A percentile compares a stretch with the other conserved stretches of the same genome.
Evolutionary conservation across 64 coral and sea anemone genomes (phyloP).

Genomic region (Acropora tenuis): DNA sequence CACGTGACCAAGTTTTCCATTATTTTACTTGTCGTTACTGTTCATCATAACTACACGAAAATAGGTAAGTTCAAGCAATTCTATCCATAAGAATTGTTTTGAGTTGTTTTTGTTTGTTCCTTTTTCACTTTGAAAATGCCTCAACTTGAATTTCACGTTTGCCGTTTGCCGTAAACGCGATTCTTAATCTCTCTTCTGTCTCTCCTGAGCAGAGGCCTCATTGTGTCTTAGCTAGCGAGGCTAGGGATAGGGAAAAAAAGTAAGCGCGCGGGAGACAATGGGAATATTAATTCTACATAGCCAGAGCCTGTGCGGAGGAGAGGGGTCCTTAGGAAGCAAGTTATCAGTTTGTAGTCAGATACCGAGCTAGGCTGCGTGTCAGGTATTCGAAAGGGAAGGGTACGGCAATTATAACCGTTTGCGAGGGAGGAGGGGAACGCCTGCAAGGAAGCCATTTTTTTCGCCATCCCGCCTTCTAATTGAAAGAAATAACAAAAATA

Average conservation of each 20-base stretch:
- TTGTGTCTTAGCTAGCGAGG: background rate
- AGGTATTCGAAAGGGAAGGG: no score
- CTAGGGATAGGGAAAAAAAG: background rate
- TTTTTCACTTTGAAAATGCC: slow-evolving; percentile 1
- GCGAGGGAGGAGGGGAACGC: background rate
- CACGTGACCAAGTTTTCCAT: no score
- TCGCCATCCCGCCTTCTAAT: slow-evolving; percentile 6
- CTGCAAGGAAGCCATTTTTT: background rate
- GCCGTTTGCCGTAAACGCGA: no score
- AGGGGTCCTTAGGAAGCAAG: slow-evolving; percentile 1
- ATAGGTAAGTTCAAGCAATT: no score
- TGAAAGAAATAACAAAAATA: background rate
- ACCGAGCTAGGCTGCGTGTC: background rate
- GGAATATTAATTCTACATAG: background rate
- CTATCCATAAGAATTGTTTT: background rate
- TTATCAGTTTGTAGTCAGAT: slow-evolving; percentile 8
- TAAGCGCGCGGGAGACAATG: background rate
- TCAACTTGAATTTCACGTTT: background rate
- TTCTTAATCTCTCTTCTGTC: no score
- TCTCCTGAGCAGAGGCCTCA: background rate
- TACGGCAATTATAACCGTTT: background rate
- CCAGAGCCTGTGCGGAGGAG: background rate
- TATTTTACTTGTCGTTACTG: no score
- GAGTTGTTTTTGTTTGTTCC: background rate
- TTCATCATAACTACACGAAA: no score